Evolutionary conservation across 2,113 vertebrate species (phyloP), one percentile per base, ranked within the genome.

Genomic region (Hymenochirus boettgeri): DNA sequence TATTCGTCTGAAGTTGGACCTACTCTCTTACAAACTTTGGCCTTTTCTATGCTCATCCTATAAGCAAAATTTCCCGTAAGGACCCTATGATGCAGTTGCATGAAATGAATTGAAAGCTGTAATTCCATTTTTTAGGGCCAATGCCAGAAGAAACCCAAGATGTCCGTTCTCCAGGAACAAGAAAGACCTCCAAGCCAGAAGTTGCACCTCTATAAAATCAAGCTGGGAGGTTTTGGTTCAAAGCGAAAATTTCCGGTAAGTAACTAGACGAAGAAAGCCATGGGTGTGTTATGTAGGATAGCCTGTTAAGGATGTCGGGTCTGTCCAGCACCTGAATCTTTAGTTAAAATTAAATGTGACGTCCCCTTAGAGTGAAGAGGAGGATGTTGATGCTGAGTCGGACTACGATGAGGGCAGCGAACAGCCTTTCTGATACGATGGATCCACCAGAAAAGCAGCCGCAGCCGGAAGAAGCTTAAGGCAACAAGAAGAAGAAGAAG

Each of bases 181-280:
- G 96, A 83, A 95, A 91, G 74, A 88, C 90, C 2, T 31, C 42
- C 64, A 99, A 99, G 86, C 88, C 92, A 56, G 98, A 98, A 75
- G 95, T 99, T 67, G 95, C 95, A 15, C 94, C 96, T 10, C 82
- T 98, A n/a, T 56, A 99, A 99, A 80, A 97, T 98, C 80, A 99
- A 99, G 79, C 84, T 98, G 51, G 96, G 93, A 46, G 91, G 92
- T 39, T 92, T 97, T 65, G 94, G 91, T 78, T 94, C 90, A 76
- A 99, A 98, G 79, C 91, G 96, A 61, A 99, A 99, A 72, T 96
- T 95, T 33, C 98, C 95, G 22, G 95, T 99, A 81, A 90, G 95
- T 78, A 35, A 9, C 9, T 35, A 9, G n/a, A n/a, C 33, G 15
- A 35, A 35, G 15, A 13, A 12, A 13, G 4, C 15, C 15, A 8